phyloP scores from a whole-genome alignment of 2,888 invertebrate species.

The Mythimna impura region DNA sequence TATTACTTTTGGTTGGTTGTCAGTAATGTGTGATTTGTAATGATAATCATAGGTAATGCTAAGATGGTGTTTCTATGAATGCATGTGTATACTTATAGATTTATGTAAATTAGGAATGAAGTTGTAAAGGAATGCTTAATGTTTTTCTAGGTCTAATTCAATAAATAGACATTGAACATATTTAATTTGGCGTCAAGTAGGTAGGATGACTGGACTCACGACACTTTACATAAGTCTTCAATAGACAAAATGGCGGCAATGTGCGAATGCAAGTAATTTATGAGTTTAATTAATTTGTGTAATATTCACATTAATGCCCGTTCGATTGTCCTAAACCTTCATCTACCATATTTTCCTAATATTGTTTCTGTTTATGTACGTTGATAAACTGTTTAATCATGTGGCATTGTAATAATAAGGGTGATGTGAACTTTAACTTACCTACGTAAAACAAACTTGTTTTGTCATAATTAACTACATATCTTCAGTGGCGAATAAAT shows the following conservation, averaged over 20 bases:
- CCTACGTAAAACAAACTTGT: background rate
- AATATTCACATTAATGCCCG: background rate
- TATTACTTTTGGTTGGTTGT: conserved; percentile 51
- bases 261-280: conserved; percentile 30
- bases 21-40: conserved; percentile 6
- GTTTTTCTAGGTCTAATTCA: background rate
- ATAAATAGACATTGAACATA: background rate
- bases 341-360: conserved; percentile 4
- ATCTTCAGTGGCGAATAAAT: background rate
- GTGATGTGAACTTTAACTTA: conserved; percentile 13
- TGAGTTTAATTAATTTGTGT: background rate
- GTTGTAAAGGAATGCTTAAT: background rate
- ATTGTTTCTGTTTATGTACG: conserved; percentile 21
- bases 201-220: conserved; percentile 14
- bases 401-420: background rate
- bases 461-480: conserved; percentile 3
- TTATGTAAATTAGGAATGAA: background rate
- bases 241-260: conserved; percentile 55
- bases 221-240: conserved; percentile 28
- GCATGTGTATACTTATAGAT: background rate
- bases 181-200: conserved; percentile 3
- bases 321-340: background rate
- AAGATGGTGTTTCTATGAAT: conserved; percentile 7
- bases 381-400: conserved; percentile 21
- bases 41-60: background rate